A percentile compares a stretch with the other conserved stretches of the same genome.
Conservation (phyloP, 2,888 invertebrate species). For the Noctua comes region DNA sequence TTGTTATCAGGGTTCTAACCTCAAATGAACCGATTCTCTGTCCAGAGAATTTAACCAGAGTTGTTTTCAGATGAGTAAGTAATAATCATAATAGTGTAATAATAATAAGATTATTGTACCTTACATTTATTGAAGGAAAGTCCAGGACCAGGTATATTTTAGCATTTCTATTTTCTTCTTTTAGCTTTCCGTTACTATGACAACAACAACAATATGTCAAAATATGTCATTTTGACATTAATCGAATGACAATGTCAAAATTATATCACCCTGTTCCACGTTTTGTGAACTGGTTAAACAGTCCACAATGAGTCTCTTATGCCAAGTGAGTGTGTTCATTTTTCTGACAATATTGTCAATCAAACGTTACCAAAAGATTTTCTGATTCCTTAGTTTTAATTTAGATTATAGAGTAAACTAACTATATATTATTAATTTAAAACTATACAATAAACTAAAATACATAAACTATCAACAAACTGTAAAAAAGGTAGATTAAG, state of each 20-base stretch:
- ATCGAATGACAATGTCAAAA: slow-evolving; percentile 12
- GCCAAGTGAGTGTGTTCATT: background rate
- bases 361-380: background rate
- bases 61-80: background rate
- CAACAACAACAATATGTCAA: slow-evolving; percentile 31
- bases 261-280: background rate
- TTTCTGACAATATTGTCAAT: background rate
- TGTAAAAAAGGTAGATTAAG: too few relatives aligned
- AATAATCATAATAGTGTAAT: background rate
- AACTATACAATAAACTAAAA: too few relatives aligned
- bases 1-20: slow-evolving; percentile 25
- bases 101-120: background rate
- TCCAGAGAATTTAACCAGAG: background rate
- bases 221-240: background rate
- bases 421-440: too few relatives aligned
- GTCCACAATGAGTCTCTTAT: background rate
- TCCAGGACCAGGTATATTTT: background rate
- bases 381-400: background rate
- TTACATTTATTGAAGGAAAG: slow-evolving; percentile 12
- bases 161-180: too few relatives aligned
- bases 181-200: slow-evolving; percentile 48
- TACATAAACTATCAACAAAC: too few relatives aligned
- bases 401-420: too few relatives aligned
- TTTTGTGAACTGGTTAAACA: background rate
- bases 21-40: slow-evolving; percentile 6